Evolutionary conservation across 2,888 invertebrate genomes (phyloP).

Genomic region (Zonitis immaculata): DNA sequence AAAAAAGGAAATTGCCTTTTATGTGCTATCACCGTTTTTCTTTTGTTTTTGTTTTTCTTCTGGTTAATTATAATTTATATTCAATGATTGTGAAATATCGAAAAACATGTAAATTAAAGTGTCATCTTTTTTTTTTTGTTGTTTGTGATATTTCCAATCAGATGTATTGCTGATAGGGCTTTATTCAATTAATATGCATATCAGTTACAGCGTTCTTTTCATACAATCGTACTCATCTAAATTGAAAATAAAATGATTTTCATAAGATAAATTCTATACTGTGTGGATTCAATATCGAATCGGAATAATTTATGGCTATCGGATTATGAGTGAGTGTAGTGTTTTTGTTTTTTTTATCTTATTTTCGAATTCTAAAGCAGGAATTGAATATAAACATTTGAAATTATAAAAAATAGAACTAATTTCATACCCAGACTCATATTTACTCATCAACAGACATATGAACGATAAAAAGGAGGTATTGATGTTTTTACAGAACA

Average conservation of each 20-base stretch:
- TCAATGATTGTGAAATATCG: not conserved
- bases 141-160: constrained; percentile 1
- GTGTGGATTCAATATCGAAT: not conserved
- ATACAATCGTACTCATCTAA: not conserved
- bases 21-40: too few relatives aligned
- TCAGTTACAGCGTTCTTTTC: not conserved
- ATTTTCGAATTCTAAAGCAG: too few relatives aligned
- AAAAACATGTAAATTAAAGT: not conserved
- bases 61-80: not conserved
- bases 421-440: too few relatives aligned
- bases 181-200: not conserved
- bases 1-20: too few relatives aligned
- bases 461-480: too few relatives aligned
- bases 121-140: not conserved
- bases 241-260: not conserved
- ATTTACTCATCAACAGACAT: too few relatives aligned
- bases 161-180: not conserved
- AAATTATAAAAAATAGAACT: not conserved
- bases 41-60: too few relatives aligned
- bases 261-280: not conserved
- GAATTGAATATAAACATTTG: too few relatives aligned
- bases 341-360: too few relatives aligned
- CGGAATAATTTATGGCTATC: too few relatives aligned
- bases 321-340: too few relatives aligned
- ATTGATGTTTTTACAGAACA: not conserved